Base-by-base conservation (phyloP, 2,888 invertebrate species). In the Seira ritae region DNA sequence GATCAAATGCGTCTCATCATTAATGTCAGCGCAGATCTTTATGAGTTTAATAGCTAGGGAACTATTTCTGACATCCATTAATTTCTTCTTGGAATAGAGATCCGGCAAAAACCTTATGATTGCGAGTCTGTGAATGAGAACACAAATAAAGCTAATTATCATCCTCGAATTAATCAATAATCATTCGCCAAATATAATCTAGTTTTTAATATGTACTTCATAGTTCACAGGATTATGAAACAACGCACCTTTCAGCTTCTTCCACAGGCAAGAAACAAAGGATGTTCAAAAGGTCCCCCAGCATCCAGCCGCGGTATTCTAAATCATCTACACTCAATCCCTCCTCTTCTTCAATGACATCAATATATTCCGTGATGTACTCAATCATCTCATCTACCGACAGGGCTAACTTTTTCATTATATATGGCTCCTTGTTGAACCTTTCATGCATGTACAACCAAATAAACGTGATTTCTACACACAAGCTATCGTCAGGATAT, bases 361-460 rank as follows among this genome's bases (percentile, higher is more conserved):
- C 82, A 0, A 82, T 42, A 60, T 42, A 74, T 67, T 82, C 82
- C 3, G 22, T 68, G 15, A 82, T 82, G 50, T 82, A 82, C 1
- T 77, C 73, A 12, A 82, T 72, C 82, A 82, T 82, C 3, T 82
- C 82, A 1, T 1, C 12, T 1, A 73, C 72, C 1, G 72, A 67
- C 0, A 82, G 15, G 0, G 46, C 12, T 20, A 82, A 31, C 24
- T 77, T 76, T 1, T 60, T 67, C n/a, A 62, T 60, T 10, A 82
- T 19, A 17, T 82, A 82, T 3, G 19, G 24, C 0, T 82, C 73
- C n/a, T 77, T 42, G 20, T 68, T 67, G 22, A 82, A 82, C 22
- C 77, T 66, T 24, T 77, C 19, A 17, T 60, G 76, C 72, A 82
- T 42, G 42, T 82, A 77, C 23, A 77, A 19, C 82, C 82, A 82